These are phyloP conservation scores for Diploscapter pachys DNA, from an alignment of 1,140 invertebrate species.

Conservation along the genomic window DNA sequence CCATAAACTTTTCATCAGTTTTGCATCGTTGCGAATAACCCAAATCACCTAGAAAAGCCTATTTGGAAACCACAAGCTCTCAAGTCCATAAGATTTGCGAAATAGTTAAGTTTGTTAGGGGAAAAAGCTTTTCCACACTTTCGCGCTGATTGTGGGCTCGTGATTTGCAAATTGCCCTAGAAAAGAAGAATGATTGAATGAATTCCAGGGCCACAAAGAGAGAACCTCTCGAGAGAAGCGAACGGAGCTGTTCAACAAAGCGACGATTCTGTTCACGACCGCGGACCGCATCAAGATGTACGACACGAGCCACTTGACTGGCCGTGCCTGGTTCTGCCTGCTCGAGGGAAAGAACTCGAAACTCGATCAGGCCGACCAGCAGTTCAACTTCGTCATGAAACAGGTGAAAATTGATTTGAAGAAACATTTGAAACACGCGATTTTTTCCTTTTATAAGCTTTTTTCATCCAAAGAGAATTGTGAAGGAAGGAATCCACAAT, in stretches of 20 bases:
- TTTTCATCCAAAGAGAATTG: no score
- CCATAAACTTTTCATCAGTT: no score
- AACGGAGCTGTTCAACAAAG: conserved; percentile 89
- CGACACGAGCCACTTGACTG: conserved; percentile 95
- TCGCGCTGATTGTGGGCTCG: no score
- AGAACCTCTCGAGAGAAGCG: conserved; percentile 93
- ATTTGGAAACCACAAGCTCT: no score
- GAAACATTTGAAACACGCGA: neutral
- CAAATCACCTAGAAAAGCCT: no score
- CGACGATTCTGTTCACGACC: conserved; percentile 90
- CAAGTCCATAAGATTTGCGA: no score
- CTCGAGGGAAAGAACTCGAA: conserved; percentile 86
- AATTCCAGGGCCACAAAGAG: conserved; percentile 75
- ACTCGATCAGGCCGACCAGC: conserved; percentile 98
- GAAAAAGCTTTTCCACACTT: no score
- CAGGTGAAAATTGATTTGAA: conserved; percentile 53
- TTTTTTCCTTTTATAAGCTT: neutral
- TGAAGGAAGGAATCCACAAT: no score
- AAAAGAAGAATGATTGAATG: no score
- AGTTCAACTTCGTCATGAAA: conserved; percentile 98
- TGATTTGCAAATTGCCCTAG: no score
- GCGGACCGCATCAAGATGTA: conserved; percentile 99
- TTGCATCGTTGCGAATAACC: no score
- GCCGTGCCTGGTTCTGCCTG: conserved; percentile 93
- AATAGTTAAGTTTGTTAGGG: no score